These are phyloP conservation scores for Imbricaverruca yamaguchii DNA, from an alignment of 2,888 invertebrate species.

Conservation along the genomic window DNA sequence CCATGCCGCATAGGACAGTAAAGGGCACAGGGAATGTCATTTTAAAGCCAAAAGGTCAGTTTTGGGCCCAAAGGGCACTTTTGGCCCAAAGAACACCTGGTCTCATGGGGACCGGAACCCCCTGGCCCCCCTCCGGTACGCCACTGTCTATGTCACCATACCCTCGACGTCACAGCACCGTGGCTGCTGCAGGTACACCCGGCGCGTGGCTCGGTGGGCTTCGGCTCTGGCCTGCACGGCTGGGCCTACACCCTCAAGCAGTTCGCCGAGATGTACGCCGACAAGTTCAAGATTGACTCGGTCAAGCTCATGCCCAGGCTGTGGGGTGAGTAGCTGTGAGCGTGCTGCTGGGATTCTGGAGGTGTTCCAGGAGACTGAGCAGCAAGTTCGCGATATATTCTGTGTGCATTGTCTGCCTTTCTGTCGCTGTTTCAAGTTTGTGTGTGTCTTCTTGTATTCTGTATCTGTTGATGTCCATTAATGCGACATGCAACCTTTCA, in stretches of 20 bases:
- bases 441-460: too few relatives aligned
- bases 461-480: too few relatives aligned
- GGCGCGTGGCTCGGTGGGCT: constrained; percentile 97
- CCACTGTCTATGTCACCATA: too few relatives aligned
- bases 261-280: constrained; percentile 97
- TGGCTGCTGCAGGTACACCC: constrained; percentile 62
- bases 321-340: constrained; percentile 14
- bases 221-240: constrained; percentile 98
- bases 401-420: background rate
- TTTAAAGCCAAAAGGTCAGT: too few relatives aligned
- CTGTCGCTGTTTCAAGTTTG: background rate
- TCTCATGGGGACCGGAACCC: too few relatives aligned
- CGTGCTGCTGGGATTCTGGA: background rate
- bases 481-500: too few relatives aligned
- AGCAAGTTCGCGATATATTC: background rate
- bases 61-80: too few relatives aligned
- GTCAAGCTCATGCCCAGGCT: constrained; percentile 93
- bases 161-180: too few relatives aligned
- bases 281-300: constrained; percentile 96
- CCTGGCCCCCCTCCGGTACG: too few relatives aligned
- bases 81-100: too few relatives aligned
- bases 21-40: too few relatives aligned
- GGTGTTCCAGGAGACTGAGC: background rate
- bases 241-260: constrained; percentile 99
- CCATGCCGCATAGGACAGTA: too few relatives aligned